These are phyloP conservation scores for Agrotis clavis DNA, from an alignment of 2,888 invertebrate species.

Conservation along the genomic window DNA sequence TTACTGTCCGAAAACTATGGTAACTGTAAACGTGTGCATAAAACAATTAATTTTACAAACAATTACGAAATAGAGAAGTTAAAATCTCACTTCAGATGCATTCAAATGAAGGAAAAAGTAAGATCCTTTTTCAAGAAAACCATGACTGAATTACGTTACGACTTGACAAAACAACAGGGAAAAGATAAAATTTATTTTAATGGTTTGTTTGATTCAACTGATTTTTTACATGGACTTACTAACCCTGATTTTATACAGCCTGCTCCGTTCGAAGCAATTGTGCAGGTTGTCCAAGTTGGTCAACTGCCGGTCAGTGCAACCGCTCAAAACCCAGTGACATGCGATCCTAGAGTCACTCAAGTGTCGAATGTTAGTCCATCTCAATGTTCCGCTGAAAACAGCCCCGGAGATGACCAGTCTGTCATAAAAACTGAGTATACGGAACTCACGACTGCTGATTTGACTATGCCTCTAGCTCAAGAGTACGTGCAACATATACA, in stretches of 20 bases:
- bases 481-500: conserved; percentile 80
- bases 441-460: conserved; percentile 86
- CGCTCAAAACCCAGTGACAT: conserved; percentile 87
- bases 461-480: conserved; percentile 81
- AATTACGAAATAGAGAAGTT: conserved; percentile 72
- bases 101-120: conserved; percentile 81
- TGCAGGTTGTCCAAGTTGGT: conserved; percentile 92
- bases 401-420: conserved; percentile 80
- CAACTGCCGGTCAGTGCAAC: conserved; percentile 86
- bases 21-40: conserved; percentile 60
- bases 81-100: conserved; percentile 72
- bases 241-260: conserved; percentile 92
- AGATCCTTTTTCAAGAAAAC: conserved; percentile 82
- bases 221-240: conserved; percentile 67
- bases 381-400: conserved; percentile 85
- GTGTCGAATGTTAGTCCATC: conserved; percentile 86
- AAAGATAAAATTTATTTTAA: conserved; percentile 60
- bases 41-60: conserved; percentile 49
- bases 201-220: conserved; percentile 33
- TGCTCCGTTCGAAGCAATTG: conserved; percentile 79
- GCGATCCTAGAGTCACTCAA: conserved; percentile 88
- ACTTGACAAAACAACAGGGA: conserved; percentile 67
- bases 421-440: conserved; percentile 86
- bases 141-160: conserved; percentile 73
- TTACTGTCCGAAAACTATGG: conserved; percentile 79